phyloP scores from a whole-genome alignment of 2,797 vertebrate genomes.

The Pseudocheirus occidentalis region DNA sequence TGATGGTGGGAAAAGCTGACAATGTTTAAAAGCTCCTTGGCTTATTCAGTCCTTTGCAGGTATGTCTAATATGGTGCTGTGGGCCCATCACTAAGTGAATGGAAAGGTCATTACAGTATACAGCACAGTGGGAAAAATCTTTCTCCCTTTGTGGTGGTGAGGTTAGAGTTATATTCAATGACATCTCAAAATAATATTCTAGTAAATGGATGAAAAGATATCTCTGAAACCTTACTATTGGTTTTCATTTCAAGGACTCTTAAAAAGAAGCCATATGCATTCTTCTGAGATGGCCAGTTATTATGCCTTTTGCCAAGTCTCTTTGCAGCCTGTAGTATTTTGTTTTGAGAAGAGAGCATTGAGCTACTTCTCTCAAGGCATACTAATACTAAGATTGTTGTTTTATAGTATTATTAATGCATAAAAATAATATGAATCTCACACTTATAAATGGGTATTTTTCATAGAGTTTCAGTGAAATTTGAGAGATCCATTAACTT shows the following conservation, averaged over 20 bases:
- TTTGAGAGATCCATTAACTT: neutral
- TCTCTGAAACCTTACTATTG: neutral
- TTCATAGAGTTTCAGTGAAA: constrained; percentile 30
- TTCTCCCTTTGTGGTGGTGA: neutral
- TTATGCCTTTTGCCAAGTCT: no score
- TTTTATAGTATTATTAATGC: neutral
- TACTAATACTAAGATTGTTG: neutral
- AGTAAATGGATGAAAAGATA: neutral
- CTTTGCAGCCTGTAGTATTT: neutral
- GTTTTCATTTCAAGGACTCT: neutral
- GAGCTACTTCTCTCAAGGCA: neutral
- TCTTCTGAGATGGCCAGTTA: neutral
- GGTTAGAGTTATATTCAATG: neutral
- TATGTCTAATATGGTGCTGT: neutral
- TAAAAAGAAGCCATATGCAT: neutral
- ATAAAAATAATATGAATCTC: neutral
- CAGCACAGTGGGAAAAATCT: neutral
- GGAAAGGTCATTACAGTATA: neutral
- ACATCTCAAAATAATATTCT: neutral
- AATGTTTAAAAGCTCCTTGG: constrained; percentile 39
- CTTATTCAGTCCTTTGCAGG: constrained; percentile 32
- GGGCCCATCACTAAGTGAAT: neutral
- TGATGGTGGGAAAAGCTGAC: constrained; percentile 11
- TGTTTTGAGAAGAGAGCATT: neutral
- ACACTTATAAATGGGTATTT: neutral